A percentile compares a stretch with the other conserved stretches of the same genome.
Conservation (phyloP, 1,140 invertebrate species). For the Daktulosphaira vitifoliae region DNA sequence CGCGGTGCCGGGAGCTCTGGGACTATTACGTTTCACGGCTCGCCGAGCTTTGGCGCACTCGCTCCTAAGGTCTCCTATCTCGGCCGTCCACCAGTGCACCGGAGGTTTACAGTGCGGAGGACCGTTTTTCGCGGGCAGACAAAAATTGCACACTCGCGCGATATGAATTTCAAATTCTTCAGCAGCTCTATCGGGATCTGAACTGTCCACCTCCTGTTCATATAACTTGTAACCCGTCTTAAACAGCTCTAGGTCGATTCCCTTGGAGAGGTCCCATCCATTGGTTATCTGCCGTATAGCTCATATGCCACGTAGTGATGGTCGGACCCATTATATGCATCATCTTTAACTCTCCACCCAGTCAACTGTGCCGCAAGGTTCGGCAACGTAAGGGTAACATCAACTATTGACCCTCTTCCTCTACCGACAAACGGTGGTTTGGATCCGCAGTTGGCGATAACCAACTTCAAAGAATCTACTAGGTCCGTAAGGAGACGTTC, state of each 20-base stretch:
- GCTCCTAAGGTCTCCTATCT: background rate
- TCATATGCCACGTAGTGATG: no score
- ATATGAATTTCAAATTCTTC: background rate
- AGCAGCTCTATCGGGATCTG: background rate
- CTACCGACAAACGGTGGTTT: no score
- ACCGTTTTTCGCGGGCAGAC: background rate
- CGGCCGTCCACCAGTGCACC: background rate
- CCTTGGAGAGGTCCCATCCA: background rate
- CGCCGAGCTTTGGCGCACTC: background rate
- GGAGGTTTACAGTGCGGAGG: background rate
- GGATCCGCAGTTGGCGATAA: no score
- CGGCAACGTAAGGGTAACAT: no score
- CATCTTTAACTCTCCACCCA: background rate
- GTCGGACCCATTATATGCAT: background rate
- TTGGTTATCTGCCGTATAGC: no score
- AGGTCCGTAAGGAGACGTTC: no score
- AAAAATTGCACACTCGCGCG: background rate
- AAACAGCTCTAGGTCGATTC: background rate
- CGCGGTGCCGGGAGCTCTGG: no score
- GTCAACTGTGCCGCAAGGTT: no score
- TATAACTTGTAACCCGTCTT: background rate
- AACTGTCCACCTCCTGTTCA: background rate
- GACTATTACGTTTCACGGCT: no score
- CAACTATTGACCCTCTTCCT: no score
- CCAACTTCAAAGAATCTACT: no score